Conservation (phyloP, 2,113 vertebrate species). For the Girardinichthys multiradiatus region DNA sequence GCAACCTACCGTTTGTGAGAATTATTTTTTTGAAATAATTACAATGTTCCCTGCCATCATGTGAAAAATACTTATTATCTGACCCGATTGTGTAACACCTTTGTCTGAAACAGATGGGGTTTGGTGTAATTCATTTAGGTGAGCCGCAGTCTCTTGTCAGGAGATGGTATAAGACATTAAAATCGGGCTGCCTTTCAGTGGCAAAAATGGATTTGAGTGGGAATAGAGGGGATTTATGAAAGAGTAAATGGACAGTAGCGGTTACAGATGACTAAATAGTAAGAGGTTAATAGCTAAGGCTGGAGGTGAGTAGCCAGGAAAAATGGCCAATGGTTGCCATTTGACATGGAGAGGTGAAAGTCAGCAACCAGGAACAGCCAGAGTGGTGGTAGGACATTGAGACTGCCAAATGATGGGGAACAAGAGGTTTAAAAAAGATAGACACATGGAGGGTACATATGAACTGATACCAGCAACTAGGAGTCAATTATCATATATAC, state of each 20-base stretch:
- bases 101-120: constrained; percentile 4
- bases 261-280: constrained; percentile 1
- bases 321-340: background rate
- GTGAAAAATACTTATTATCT: background rate
- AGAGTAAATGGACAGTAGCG: constrained; percentile 2
- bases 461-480: background rate
- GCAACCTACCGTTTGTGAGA: background rate
- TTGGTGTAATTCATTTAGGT: background rate
- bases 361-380: background rate
- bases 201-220: constrained; percentile 1
- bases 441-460: background rate
- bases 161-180: constrained; percentile 8
- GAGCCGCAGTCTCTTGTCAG: background rate
- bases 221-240: background rate
- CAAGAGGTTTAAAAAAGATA: background rate
- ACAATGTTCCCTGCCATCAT: background rate
- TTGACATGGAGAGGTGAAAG: background rate
- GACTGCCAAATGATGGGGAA: background rate
- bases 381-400: background rate
- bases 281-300: background rate
- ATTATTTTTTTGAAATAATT: background rate
- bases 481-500: background rate
- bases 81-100: background rate
- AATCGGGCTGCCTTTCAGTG: constrained; percentile 3
- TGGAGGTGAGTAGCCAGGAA: background rate